Conservation (phyloP, 2,888 invertebrate genomes). For the Scaptomyza cyrtandrae region DNA sequence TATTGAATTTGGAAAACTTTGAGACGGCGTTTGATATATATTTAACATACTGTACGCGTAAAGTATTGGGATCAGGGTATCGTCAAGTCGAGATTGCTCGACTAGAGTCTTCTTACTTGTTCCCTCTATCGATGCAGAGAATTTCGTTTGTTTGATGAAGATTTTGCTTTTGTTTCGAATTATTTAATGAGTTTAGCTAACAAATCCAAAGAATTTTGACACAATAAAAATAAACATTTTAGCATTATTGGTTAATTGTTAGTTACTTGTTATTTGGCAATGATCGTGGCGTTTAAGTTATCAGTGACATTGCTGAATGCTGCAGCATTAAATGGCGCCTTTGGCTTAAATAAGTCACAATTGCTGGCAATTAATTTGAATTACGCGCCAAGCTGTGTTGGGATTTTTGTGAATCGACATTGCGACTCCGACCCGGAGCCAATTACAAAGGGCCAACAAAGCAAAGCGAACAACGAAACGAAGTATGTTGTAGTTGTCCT, state of each 20-base stretch:
- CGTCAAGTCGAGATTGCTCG: too few relatives aligned
- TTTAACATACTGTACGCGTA: too few relatives aligned
- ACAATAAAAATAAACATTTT: too few relatives aligned
- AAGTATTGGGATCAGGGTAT: too few relatives aligned
- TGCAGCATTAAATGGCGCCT: conserved; percentile 73
- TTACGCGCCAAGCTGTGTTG: conserved; percentile 62
- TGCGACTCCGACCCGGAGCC: conserved; percentile 47
- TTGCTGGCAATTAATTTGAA: conserved; percentile 80
- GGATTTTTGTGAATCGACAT: conserved; percentile 68
- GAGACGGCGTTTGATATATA: too few relatives aligned
- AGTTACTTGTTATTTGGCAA: conserved; percentile 7
- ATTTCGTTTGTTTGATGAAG: too few relatives aligned
- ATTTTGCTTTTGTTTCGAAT: too few relatives aligned
- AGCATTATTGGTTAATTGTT: neutral
- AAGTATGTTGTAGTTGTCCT: conserved; percentile 46
- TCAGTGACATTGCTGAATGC: conserved; percentile 18
- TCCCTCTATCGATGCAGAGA: too few relatives aligned
- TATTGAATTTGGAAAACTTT: too few relatives aligned
- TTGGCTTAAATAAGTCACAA: conserved; percentile 73
- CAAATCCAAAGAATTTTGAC: too few relatives aligned
- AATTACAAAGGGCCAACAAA: conserved; percentile 67
- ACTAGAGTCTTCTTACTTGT: too few relatives aligned
- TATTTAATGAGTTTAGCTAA: too few relatives aligned
- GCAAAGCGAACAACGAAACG: conserved; percentile 31
- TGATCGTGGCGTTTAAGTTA: conserved; percentile 42